Evolutionary conservation across 2,113 vertebrate genomes (phyloP).

Genomic region (Dicaeum eximium): DNA sequence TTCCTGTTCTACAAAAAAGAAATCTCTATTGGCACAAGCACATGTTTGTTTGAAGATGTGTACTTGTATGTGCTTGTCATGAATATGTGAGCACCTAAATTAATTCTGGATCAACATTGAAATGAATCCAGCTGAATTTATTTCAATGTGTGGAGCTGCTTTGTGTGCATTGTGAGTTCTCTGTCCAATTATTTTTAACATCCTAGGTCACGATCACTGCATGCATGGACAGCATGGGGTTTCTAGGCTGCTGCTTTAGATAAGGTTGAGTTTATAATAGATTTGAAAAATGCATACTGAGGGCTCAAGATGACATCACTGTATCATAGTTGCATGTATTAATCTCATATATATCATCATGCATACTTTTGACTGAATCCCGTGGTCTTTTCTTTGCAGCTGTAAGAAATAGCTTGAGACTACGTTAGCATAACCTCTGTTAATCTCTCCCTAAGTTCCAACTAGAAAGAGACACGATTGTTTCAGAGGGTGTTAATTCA

Average conservation of each 20-base stretch:
- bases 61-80: background rate
- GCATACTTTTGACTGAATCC: background rate
- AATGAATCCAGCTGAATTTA: conserved; percentile 35
- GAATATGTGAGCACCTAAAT: background rate
- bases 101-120: conserved; percentile 45
- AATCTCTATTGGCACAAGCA: background rate
- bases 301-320: background rate
- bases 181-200: background rate
- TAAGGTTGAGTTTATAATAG: background rate
- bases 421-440: background rate
- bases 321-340: background rate
- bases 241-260: background rate
- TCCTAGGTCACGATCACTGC: background rate
- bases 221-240: background rate
- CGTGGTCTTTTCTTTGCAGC: background rate
- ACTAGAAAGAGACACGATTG: background rate
- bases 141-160: conserved; percentile 52
- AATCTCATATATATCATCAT: background rate
- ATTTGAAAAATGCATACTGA: background rate
- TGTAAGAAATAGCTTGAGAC: background rate
- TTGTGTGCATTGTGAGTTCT: background rate
- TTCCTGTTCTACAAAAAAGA: background rate
- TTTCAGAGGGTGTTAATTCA: background rate
- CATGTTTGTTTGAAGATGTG: background rate
- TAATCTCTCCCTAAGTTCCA: background rate